Evolutionary conservation across 2,113 vertebrate genomes (phyloP), one percentile per base, ranked within the genome.

Genomic region (Brachyistius frenatus): DNA sequence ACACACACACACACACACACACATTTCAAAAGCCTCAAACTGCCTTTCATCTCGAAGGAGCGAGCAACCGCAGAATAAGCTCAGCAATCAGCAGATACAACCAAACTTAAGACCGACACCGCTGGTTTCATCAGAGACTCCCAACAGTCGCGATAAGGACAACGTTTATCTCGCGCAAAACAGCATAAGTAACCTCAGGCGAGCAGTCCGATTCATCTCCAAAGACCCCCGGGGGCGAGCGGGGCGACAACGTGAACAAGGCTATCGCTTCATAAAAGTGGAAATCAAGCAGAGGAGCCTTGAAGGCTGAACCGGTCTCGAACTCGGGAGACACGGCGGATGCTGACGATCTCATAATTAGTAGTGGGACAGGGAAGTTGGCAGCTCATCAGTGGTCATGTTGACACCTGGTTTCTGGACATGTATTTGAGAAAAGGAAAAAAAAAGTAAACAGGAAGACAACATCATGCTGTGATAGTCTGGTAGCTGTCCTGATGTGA

Each of bases 21-120:
- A 23, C 32, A 66, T 77, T 83, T 50, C 47, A 70, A 83, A 73
- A 69, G 7, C 16, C 35, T 49, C 37, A 54, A 52, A 55, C 15
- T 0, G 10, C 30, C n/a, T 64, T 23, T 47, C 23, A 23, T 60
- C 55, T 55, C 57, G 7, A 4, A 33, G 35, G 54, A 53, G 61
- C 7, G 44, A 69, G 23, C 23, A 73, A n/a, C n/a, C n/a, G n/a
- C n/a, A n/a, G n/a, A n/a, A 54, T 16, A 32, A 52, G 8, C 52
- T 7, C 23, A 16, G 13, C 14, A 2, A 73, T 81, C 32, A 49
- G 37, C 50, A 33, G 16, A 46, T 5, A 8, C 1, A 50, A 54
- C 44, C 11, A 5, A 67, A 85, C 36, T 70, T 11, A 57, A 57
- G 31, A 62, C 50, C 8, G 9, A 81, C 80, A 83, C 35, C 41